A percentile compares a stretch with the other conserved stretches of the same genome.
These are phyloP conservation scores for Ormyrus nitidulus DNA, from an alignment of 2,888 invertebrate species.

Conservation along the genomic window DNA sequence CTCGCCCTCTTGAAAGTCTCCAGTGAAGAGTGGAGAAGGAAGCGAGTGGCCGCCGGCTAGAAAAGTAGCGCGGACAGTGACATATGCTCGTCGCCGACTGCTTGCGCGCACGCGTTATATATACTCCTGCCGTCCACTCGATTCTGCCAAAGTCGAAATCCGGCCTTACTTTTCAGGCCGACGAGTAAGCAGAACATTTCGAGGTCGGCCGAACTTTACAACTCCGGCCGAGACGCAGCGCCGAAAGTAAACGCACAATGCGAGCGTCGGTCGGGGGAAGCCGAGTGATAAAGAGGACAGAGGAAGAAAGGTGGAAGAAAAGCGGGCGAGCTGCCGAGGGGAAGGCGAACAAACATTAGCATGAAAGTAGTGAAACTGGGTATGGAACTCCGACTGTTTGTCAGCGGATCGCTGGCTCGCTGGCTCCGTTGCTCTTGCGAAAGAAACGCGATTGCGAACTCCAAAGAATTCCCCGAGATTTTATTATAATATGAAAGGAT, in stretches of 20 bases:
- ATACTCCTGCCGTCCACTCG: conserved; percentile 26
- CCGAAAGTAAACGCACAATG: conserved; percentile 30
- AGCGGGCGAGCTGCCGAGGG: neutral
- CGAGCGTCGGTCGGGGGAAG: neutral
- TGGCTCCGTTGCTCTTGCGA: conserved; percentile 5
- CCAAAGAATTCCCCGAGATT: conserved; percentile 43
- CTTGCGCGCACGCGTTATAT: neutral
- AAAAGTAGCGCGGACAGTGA: conserved; percentile 18
- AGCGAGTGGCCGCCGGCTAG: neutral
- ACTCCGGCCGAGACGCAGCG: conserved; percentile 34
- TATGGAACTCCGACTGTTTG: conserved; percentile 45
- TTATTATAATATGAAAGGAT: conserved; percentile 43
- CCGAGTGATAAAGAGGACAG: conserved; percentile 36
- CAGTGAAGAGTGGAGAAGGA: neutral
- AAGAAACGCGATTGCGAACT: conserved; percentile 31
- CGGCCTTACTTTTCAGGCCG: neutral
- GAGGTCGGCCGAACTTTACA: neutral
- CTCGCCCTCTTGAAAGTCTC: neutral
- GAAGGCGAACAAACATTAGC: conserved; percentile 61
- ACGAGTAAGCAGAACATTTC: conserved; percentile 63
- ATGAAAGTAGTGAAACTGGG: conserved; percentile 62
- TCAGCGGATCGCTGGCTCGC: conserved; percentile 24
- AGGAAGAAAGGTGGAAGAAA: conserved; percentile 26
- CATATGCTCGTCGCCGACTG: conserved; percentile 1
- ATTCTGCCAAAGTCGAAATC: conserved; percentile 20